A percentile compares a stretch with the other conserved stretches of the same genome.
These are phyloP conservation scores for Macrophya annulata DNA, from an alignment of 2,888 invertebrate genomes.

Conservation along the genomic window DNA sequence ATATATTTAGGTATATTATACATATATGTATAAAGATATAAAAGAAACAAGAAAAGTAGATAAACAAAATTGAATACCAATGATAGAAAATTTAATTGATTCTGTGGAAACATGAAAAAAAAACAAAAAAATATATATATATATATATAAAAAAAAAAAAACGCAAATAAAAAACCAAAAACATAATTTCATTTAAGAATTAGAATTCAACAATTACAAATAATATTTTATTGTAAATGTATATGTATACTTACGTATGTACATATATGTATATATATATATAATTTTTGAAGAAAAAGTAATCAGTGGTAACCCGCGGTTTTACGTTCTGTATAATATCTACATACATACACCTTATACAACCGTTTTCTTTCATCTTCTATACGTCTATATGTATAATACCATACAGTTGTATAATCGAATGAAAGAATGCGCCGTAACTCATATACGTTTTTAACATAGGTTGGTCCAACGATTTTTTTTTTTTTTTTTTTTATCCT, in stretches of 20 bases:
- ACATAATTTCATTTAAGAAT: not conserved
- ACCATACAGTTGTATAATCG: not conserved
- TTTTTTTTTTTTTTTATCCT: not conserved
- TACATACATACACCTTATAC: not conserved
- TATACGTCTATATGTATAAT: not conserved
- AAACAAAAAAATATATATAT: too few relatives aligned
- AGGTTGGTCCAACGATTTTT: too few relatives aligned
- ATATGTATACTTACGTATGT: not conserved
- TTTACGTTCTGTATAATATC: not conserved
- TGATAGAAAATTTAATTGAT: conserved; percentile 1
- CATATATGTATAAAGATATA: not conserved
- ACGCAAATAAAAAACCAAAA: not conserved
- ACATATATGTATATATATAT: not conserved
- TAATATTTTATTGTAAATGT: not conserved
- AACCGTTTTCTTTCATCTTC: conserved; percentile 11
- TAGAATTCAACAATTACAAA: not conserved
- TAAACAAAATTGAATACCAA: not conserved
- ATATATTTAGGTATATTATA: not conserved
- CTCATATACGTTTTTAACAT: not conserved
- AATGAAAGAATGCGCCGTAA: not conserved
- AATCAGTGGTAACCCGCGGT: conserved; percentile 30
- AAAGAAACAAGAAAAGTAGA: not conserved
- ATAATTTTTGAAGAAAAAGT: not conserved
- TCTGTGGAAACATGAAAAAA: not conserved
- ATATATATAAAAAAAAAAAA: too few relatives aligned